These are phyloP conservation scores for Spisula subtruncata DNA, from an alignment of 2,888 invertebrate species.

Conservation along the genomic window DNA sequence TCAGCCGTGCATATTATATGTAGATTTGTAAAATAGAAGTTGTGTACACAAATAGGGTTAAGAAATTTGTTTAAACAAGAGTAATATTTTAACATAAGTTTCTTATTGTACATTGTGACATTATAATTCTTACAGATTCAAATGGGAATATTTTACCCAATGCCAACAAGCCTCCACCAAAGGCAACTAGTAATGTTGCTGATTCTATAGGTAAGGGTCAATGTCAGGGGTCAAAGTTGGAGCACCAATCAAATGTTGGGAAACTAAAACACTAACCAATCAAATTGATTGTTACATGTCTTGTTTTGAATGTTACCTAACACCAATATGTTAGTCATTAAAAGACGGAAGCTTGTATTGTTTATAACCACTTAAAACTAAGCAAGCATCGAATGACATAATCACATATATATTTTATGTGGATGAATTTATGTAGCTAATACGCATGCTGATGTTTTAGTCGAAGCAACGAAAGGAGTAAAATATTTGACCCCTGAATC, in stretches of 20 bases:
- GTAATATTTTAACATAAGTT: background rate
- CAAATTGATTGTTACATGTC: slow-evolving; percentile 37
- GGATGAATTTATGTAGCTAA: background rate
- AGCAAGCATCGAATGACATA: background rate
- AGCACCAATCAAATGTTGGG: slow-evolving; percentile 53
- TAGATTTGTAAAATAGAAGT: no score
- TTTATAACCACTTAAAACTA: background rate
- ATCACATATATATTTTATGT: background rate
- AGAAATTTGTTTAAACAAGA: no score
- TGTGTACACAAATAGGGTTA: no score
- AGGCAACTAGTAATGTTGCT: slow-evolving; percentile 56
- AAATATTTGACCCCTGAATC: slow-evolving; percentile 43
- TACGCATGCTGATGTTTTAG: slow-evolving; percentile 8
- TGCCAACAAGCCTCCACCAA: slow-evolving; percentile 48
- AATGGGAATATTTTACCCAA: slow-evolving; percentile 48
- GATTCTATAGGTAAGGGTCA: slow-evolving; percentile 70
- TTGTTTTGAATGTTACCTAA: slow-evolving; percentile 20
- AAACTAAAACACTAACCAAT: slow-evolving; percentile 56
- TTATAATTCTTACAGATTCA: slow-evolving; percentile 53
- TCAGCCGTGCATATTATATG: no score
- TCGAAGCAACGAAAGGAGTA: slow-evolving; percentile 25
- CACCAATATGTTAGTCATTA: slow-evolving; percentile 12
- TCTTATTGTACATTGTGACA: slow-evolving; percentile 7
- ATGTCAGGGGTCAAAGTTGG: slow-evolving; percentile 46
- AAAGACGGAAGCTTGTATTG: background rate